These are phyloP conservation scores for Brachyopa scutellaris DNA, from an alignment of 2,888 invertebrate genomes.

Conservation along the genomic window DNA sequence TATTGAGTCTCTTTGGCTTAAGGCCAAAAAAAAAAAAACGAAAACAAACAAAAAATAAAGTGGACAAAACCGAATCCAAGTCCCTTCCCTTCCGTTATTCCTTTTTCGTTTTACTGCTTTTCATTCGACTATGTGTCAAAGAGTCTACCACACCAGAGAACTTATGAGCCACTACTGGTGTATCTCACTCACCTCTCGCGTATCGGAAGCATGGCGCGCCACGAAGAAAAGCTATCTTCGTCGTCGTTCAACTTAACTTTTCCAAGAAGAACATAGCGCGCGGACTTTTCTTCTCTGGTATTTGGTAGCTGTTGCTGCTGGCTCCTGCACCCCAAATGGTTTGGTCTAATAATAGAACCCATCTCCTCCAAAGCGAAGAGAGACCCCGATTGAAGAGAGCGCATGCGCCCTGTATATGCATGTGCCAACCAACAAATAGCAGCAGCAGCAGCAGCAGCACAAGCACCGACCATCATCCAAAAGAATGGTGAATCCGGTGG, in stretches of 20 bases:
- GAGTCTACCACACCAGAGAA: slow-evolving; percentile 65
- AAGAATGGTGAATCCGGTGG: slow-evolving; percentile 55
- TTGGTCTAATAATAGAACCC: slow-evolving; percentile 62
- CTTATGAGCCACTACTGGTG: slow-evolving; percentile 65
- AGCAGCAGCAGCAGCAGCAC: slow-evolving; percentile 30
- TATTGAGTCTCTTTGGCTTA: slow-evolving; percentile 49
- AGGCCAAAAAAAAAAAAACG: slow-evolving; percentile 36
- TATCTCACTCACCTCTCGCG: slow-evolving; percentile 38
- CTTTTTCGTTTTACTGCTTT: slow-evolving; percentile 19
- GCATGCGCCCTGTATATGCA: slow-evolving; percentile 55
- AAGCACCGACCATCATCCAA: slow-evolving; percentile 57
- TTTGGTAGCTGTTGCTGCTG: background rate
- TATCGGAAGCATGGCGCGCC: slow-evolving; percentile 18
- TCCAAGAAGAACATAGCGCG: slow-evolving; percentile 55
- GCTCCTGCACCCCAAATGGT: slow-evolving; percentile 55
- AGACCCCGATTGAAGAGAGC: slow-evolving; percentile 31
- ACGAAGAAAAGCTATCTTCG: slow-evolving; percentile 62
- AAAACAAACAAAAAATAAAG: slow-evolving; percentile 17
- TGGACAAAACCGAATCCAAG: slow-evolving; percentile 38
- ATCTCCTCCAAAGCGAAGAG: slow-evolving; percentile 66
- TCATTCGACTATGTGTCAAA: slow-evolving; percentile 7
- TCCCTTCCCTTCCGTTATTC: slow-evolving; percentile 50
- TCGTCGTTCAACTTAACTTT: slow-evolving; percentile 60
- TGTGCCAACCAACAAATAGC: slow-evolving; percentile 18
- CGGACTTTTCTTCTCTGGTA: slow-evolving; percentile 60